phyloP scores from a whole-genome alignment of 2,797 vertebrate species.

The Pangasius mekongensis region DNA sequence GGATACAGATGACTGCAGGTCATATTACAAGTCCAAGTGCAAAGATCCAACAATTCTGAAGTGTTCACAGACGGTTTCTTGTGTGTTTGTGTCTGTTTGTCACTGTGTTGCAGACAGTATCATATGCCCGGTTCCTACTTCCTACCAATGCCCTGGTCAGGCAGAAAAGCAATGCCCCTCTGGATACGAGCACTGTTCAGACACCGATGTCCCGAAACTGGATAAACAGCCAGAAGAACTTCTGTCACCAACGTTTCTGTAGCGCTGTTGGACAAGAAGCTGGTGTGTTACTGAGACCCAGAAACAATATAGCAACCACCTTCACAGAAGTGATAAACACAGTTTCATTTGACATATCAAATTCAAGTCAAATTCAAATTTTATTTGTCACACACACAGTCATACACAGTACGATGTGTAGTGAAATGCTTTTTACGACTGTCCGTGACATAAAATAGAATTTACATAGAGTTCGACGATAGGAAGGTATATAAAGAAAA shows the following conservation, averaged over 20 bases:
- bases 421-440: no score
- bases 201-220: slow-evolving; percentile 72
- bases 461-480: no score
- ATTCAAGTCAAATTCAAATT: no score
- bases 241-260: slow-evolving; percentile 71
- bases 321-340: neutral
- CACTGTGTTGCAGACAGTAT: slow-evolving; percentile 83
- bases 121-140: slow-evolving; percentile 92
- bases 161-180: slow-evolving; percentile 77
- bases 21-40: neutral
- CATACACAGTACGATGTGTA: no score
- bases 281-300: slow-evolving; percentile 60
- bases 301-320: neutral
- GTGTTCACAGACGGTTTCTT: slow-evolving; percentile 1
- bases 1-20: neutral
- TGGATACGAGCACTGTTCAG: slow-evolving; percentile 70
- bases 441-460: no score
- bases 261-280: slow-evolving; percentile 65
- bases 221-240: slow-evolving; percentile 73
- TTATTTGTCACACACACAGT: no score
- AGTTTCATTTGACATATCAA: slow-evolving; percentile 7
- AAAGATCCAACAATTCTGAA: neutral
- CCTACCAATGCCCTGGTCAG: slow-evolving; percentile 91
- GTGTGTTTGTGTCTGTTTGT: neutral
- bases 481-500: no score